Base-by-base conservation (phyloP, 2,797 vertebrate genomes). In the Coregonus suidteri region DNA sequence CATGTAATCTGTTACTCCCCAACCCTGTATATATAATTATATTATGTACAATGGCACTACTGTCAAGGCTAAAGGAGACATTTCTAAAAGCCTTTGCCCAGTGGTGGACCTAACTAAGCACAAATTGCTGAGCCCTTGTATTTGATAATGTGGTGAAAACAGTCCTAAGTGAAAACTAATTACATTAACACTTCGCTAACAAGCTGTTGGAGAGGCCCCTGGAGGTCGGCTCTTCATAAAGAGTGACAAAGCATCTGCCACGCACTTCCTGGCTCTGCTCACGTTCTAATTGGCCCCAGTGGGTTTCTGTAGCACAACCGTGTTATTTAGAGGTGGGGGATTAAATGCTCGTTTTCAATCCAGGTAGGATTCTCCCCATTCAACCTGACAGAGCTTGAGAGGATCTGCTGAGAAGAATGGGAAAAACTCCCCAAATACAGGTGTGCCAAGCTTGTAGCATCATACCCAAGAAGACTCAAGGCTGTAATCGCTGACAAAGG, bases 31-130 rank as follows among this genome's bases (percentile, higher is more conserved):
- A 11, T 47, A 47, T 47, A 47, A 47, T 47, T 47, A 47, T 11
- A 47, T 80, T 75, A 75, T 77, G 77, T 73, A 82, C 52, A 82
- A 85, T 2, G 68, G 83, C 77, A 87, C 94, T 94, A 96, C 92
- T 96, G 95, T 93, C 95, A 95, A 95, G 95, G 91, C 90, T 89
- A 93, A 92, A 47, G 90, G 90, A 92, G 93, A 93, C 91, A 94
- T 90, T 83, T 86, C 81, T 69, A 54, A 77, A 52, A 85, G 85
- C 82, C 79, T 76, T 87, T 47, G 83, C 84, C 83, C 81, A 87
- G 84, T 81, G 1, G 53, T 78, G 88, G 90, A 88, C 91, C 87
- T 79, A 88, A 92, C 93, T 93, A 88, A 93, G 89, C 59, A 88
- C 88, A 91, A 92, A 93, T 91, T 90, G 86, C 87, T 62, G 83